These are phyloP conservation scores for Conger conger DNA, from an alignment of 2,113 vertebrate species.

Conservation along the genomic window DNA sequence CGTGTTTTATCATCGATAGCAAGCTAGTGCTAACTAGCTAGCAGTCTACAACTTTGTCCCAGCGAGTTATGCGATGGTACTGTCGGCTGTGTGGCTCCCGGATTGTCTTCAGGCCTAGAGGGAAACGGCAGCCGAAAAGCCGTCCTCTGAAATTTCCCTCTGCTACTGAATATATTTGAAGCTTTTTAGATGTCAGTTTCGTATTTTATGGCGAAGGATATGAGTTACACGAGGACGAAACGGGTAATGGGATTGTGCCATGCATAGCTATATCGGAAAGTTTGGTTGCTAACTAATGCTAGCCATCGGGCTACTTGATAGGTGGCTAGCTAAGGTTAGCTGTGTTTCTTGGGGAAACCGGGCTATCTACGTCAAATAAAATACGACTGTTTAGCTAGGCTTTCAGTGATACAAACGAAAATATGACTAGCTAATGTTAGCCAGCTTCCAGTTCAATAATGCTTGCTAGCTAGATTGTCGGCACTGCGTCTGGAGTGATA, in stretches of 20 bases:
- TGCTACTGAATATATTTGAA: background rate
- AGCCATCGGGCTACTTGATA: background rate
- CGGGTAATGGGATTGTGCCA: background rate
- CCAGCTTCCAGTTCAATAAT: background rate
- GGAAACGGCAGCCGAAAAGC: conserved; percentile 24
- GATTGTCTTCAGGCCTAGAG: conserved; percentile 19
- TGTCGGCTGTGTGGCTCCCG: conserved; percentile 1
- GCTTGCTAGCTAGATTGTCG: background rate
- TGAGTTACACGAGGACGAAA: background rate
- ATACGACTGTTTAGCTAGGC: background rate
- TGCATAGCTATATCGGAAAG: background rate
- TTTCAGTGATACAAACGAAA: background rate
- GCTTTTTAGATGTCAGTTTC: background rate
- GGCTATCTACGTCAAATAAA: conserved; percentile 14
- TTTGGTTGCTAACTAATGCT: background rate
- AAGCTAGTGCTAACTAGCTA: background rate
- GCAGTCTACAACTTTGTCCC: background rate
- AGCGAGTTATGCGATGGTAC: conserved; percentile 6
- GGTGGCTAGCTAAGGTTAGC: background rate
- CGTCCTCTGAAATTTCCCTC: background rate
- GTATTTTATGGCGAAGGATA: background rate
- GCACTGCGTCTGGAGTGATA: background rate
- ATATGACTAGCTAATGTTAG: background rate
- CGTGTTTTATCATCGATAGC: background rate
- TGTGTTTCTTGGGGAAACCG: background rate